Evolutionary conservation across 2,797 vertebrate species (phyloP).

Genomic region (Pteronotus mesoamericanus): DNA sequence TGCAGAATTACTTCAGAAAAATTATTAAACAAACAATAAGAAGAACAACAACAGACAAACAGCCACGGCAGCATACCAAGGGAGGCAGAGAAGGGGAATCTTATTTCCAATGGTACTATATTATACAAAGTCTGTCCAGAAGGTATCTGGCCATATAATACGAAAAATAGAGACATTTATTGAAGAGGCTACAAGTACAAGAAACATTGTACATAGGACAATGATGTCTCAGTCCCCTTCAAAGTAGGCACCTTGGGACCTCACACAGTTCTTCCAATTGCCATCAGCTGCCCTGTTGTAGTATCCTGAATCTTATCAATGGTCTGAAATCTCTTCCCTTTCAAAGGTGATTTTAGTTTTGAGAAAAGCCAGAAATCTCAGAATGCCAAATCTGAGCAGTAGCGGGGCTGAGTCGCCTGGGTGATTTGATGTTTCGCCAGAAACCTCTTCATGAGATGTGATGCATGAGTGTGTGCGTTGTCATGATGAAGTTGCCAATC

Average conservation of each 20-base stretch:
- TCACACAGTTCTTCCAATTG: background rate
- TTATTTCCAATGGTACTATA: background rate
- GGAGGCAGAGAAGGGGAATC: background rate
- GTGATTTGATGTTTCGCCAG: background rate
- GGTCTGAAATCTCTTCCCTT: background rate
- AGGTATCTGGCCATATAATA: background rate
- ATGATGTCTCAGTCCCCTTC: background rate
- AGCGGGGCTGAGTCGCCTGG: background rate
- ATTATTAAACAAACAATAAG: background rate
- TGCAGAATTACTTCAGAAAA: background rate
- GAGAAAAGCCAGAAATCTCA: background rate
- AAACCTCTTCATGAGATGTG: background rate
- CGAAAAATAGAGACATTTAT: background rate
- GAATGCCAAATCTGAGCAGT: background rate
- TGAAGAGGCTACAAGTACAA: background rate
- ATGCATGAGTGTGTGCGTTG: background rate
- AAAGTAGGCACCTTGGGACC: background rate
- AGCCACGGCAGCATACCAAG: background rate
- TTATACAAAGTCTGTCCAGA: background rate
- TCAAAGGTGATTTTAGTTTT: background rate
- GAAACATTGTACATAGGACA: background rate
- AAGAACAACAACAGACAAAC: background rate
- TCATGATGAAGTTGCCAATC: background rate
- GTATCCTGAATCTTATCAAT: background rate
- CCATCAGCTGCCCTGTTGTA: background rate